Percentiles rank a stretch among this genome's conserved stretches.
Evolutionary conservation across 1,140 invertebrate genomes (phyloP).

Genomic region (Mya arenaria): DNA sequence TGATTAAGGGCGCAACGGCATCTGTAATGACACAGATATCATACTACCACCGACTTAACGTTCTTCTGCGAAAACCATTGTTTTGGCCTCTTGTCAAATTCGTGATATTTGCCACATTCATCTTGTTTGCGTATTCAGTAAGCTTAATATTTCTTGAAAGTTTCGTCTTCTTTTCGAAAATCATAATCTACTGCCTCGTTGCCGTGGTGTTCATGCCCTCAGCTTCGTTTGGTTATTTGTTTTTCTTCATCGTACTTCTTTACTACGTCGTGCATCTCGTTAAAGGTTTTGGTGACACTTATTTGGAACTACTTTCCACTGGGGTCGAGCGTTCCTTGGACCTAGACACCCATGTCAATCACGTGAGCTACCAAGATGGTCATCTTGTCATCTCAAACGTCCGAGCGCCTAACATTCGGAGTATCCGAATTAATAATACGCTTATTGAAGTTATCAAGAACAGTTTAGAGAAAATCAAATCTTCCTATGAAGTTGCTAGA

Average conservation of each 20-base stretch:
- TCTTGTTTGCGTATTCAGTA: conserved; percentile 5
- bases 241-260: conserved; percentile 10
- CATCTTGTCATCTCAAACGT: not conserved
- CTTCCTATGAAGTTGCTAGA: not conserved
- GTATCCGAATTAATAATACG: not conserved
- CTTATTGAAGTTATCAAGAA: not conserved
- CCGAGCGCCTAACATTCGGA: not conserved
- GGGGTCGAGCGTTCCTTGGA: not conserved
- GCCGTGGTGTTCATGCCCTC: not conserved
- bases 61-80: not conserved
- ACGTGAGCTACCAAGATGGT: not conserved
- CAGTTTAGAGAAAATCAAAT: not conserved
- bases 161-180: not conserved
- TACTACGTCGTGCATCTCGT: conserved; percentile 5
- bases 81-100: not conserved
- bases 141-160: not conserved
- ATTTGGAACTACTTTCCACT: not conserved
- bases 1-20: not conserved
- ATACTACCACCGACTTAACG: not conserved
- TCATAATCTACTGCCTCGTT: conserved; percentile 13
- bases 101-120: not conserved
- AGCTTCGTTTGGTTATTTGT: conserved; percentile 13
- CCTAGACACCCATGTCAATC: not conserved
- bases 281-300: not conserved
- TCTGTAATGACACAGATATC: not conserved